Evolutionary conservation across 2,888 invertebrate species (phyloP).

Genomic region (Parascotia fuliginaria): DNA sequence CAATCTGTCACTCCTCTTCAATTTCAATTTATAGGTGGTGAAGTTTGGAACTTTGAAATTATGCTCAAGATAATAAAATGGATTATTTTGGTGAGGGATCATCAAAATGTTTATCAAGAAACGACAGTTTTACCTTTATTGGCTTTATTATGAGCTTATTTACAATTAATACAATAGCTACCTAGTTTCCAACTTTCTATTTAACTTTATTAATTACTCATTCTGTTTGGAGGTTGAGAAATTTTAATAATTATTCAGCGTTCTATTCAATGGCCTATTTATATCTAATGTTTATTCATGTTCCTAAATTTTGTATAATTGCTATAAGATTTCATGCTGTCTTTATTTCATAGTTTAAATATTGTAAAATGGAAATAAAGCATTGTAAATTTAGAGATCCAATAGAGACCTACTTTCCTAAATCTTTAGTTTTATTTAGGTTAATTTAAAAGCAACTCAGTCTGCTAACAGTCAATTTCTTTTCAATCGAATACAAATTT

Average conservation of each 20-base stretch:
- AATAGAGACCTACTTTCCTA: not conserved
- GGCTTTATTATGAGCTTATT: slow-evolving; percentile 3
- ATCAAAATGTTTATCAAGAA: not conserved
- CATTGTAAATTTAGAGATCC: not conserved
- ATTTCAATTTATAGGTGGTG: not conserved
- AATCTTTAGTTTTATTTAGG: not conserved
- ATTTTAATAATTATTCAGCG: slow-evolving; percentile 1
- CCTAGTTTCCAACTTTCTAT: not conserved
- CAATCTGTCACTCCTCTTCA: not conserved
- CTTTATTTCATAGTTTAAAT: not conserved
- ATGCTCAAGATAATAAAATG: slow-evolving; percentile 3
- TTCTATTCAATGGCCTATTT: not conserved
- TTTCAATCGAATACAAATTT: not conserved
- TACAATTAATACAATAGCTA: slow-evolving; percentile 3
- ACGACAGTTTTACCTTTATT: not conserved
- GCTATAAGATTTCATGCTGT: not conserved
- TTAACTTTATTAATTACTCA: slow-evolving; percentile 10
- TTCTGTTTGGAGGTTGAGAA: slow-evolving; percentile 1
- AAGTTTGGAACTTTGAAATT: not conserved
- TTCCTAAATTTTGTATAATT: not conserved
- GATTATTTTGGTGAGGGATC: not conserved
- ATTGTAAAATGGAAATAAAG: not conserved
- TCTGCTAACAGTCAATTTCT: not conserved
- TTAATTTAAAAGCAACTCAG: not conserved
- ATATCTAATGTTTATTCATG: slow-evolving; percentile 1